These are phyloP conservation scores for Sinocyclocheilus maitianheensis DNA, from an alignment of 2,113 vertebrate species.

Conservation along the genomic window DNA sequence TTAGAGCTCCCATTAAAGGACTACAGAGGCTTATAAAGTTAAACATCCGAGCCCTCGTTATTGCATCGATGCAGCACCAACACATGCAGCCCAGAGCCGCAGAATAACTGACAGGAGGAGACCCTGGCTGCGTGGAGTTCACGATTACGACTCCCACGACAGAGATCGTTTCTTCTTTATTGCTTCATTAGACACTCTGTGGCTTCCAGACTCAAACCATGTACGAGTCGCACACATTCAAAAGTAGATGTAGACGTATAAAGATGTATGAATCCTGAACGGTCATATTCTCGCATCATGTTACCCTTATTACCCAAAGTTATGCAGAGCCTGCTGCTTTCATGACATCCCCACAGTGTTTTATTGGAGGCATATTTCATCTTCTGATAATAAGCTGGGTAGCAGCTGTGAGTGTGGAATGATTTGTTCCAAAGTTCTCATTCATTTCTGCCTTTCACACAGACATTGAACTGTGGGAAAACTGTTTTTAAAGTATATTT, in stretches of 20 bases:
- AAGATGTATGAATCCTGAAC: background rate
- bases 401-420: background rate
- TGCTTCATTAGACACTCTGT: slow-evolving; percentile 25
- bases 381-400: background rate
- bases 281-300: background rate
- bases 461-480: background rate
- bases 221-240: background rate
- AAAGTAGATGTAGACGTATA: background rate
- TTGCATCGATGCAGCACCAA: background rate
- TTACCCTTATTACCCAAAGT: slow-evolving; percentile 18
- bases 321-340: slow-evolving; percentile 15
- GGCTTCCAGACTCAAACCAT: slow-evolving; percentile 3
- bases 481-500: background rate
- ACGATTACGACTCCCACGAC: slow-evolving; percentile 22
- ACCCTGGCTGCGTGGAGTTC: background rate
- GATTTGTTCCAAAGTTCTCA: background rate
- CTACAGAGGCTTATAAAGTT: slow-evolving; percentile 32
- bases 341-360: background rate
- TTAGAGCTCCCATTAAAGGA: slow-evolving; percentile 13
- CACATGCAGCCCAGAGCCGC: background rate
- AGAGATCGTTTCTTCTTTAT: slow-evolving; percentile 11
- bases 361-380: slow-evolving; percentile 16
- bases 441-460: background rate
- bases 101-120: slow-evolving; percentile 21
- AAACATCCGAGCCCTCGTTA: slow-evolving; percentile 25